phyloP scores from a whole-genome alignment of 1,140 invertebrate species.

The Panonychus citri region DNA sequence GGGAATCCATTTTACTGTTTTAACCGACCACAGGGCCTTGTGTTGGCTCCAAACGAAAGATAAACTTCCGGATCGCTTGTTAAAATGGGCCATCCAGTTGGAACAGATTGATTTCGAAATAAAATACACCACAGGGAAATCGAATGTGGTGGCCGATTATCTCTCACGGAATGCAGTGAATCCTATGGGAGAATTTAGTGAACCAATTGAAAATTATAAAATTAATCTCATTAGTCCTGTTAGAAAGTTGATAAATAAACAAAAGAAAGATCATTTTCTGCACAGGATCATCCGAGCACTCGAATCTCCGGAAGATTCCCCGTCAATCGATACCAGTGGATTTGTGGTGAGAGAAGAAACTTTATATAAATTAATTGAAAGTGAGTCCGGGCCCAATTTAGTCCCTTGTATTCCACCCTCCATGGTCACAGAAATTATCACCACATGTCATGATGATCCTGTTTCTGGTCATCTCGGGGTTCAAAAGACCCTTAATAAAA shows the following conservation, averaged over 20 bases:
- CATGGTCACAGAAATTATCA: too few relatives aligned
- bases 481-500: conserved; percentile 8
- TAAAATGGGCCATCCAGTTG: conserved; percentile 13
- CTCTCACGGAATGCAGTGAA: not conserved
- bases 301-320: not conserved
- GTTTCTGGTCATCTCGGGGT: conserved; percentile 11
- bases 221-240: not conserved
- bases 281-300: not conserved
- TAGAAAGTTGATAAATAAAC: not conserved
- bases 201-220: not conserved
- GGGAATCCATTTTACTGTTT: too few relatives aligned
- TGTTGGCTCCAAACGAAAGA: not conserved
- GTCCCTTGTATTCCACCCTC: not conserved
- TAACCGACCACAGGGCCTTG: not conserved
- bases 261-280: not conserved
- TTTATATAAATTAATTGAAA: not conserved
- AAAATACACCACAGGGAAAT: not conserved
- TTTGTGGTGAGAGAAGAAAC: not conserved
- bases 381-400: not conserved
- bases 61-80: conserved; percentile 1
- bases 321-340: not conserved
- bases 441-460: not conserved
- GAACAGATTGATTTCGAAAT: conserved; percentile 12
- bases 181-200: not conserved
- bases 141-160: not conserved